Conservation (phyloP, 2,113 vertebrate genomes). For the Toxostoma redivivum region DNA sequence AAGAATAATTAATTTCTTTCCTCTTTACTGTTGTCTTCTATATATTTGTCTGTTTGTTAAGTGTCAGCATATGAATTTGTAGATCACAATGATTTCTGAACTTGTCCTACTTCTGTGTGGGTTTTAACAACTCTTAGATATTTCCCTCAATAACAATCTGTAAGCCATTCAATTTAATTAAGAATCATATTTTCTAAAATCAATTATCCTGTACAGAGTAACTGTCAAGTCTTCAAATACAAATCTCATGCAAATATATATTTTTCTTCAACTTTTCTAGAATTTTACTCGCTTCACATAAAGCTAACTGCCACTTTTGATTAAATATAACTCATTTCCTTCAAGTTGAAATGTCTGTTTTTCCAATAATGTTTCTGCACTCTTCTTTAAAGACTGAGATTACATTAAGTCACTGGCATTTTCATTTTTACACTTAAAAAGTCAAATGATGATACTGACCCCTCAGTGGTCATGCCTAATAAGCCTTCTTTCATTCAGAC, state of each 20-base stretch:
- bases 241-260: background rate
- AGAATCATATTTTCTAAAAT: background rate
- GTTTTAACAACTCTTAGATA: background rate
- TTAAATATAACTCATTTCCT: background rate
- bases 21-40: background rate
- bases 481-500: background rate
- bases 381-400: background rate
- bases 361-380: background rate
- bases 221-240: background rate
- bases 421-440: background rate
- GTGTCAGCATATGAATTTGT: background rate
- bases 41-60: background rate
- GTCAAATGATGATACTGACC: background rate
- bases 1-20: background rate
- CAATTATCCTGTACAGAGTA: background rate
- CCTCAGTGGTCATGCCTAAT: background rate
- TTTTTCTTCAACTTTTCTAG: background rate
- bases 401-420: background rate
- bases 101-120: background rate
- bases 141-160: background rate
- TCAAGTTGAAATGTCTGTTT: background rate
- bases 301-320: background rate
- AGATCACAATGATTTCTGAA: background rate
- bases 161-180: background rate
- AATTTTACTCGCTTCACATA: background rate